These are phyloP conservation scores for Tupaia tana DNA, from an alignment of 2,113 vertebrate species.

Conservation along the genomic window DNA sequence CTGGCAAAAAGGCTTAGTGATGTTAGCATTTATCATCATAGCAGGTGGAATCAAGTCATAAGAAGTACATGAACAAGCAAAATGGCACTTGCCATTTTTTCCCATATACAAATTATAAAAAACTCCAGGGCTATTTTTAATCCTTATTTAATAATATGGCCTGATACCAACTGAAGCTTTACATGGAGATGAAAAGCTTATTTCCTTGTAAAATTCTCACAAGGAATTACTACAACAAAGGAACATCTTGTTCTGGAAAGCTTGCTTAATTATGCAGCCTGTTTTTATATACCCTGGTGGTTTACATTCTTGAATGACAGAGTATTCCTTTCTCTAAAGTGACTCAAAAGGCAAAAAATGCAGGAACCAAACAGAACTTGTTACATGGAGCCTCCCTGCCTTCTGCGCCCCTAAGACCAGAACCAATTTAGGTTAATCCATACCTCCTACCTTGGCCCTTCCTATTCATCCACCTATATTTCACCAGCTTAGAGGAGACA, in stretches of 20 bases:
- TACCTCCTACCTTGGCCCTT: not conserved
- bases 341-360: not conserved
- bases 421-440: too few relatives aligned
- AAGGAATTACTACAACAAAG: constrained; percentile 87
- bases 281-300: not conserved
- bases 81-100: constrained; percentile 76
- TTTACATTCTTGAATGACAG: not conserved
- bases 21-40: not conserved
- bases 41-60: constrained; percentile 62
- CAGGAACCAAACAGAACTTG: not conserved
- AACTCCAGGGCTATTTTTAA: constrained; percentile 84
- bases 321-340: not conserved
- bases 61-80: constrained; percentile 46
- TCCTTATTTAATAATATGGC: constrained; percentile 86
- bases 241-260: constrained; percentile 78
- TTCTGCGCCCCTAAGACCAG: accelerated
- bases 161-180: constrained; percentile 78
- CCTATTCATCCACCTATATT: not conserved
- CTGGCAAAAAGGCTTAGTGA: not conserved
- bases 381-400: accelerated
- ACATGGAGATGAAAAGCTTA: constrained; percentile 78
- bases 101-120: constrained; percentile 79
- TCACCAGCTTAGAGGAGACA: not conserved
- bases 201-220: constrained; percentile 82
- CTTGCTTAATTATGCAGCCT: constrained; percentile 12